phyloP scores from a whole-genome alignment of 2,797 vertebrate genomes.

The Coregonus ussuriensis region DNA sequence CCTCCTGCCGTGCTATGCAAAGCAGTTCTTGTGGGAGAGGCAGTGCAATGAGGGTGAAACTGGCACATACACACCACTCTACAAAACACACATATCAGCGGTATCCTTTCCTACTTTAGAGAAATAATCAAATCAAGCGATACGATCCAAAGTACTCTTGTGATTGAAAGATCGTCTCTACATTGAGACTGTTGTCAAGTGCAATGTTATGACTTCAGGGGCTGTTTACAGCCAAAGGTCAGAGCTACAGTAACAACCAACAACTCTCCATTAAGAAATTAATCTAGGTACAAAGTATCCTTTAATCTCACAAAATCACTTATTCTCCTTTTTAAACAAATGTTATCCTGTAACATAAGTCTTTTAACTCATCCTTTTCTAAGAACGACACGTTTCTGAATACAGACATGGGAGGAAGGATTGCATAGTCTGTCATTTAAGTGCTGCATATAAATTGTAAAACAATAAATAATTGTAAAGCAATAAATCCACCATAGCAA shows the following conservation, averaged over 20 bases:
- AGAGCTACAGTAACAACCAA: too few species aligned
- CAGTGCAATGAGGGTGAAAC: conserved; percentile 9
- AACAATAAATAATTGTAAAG: not conserved
- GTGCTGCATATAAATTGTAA: not conserved
- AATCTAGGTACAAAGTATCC: too few species aligned
- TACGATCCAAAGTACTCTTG: not conserved
- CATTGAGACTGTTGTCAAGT: not conserved
- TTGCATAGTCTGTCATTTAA: not conserved
- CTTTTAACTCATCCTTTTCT: not conserved
- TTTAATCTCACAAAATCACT: too few species aligned
- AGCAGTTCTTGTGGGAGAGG: conserved; percentile 6
- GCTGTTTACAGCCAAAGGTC: too few species aligned
- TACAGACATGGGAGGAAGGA: not conserved
- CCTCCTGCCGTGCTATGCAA: conserved; percentile 17
- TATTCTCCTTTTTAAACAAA: too few species aligned
- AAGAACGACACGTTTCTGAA: not conserved
- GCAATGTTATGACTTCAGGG: too few species aligned
- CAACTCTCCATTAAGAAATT: too few species aligned
- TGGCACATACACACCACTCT: conserved; percentile 1
- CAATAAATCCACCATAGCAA: not conserved
- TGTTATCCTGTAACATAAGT: too few species aligned
- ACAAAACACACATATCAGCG: not conserved
- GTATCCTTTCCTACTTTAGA: not conserved
- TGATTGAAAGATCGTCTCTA: not conserved
- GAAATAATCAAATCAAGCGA: not conserved